Conservation (phyloP, 2,797 vertebrate species). For the Microcaecilia unicolor region DNA sequence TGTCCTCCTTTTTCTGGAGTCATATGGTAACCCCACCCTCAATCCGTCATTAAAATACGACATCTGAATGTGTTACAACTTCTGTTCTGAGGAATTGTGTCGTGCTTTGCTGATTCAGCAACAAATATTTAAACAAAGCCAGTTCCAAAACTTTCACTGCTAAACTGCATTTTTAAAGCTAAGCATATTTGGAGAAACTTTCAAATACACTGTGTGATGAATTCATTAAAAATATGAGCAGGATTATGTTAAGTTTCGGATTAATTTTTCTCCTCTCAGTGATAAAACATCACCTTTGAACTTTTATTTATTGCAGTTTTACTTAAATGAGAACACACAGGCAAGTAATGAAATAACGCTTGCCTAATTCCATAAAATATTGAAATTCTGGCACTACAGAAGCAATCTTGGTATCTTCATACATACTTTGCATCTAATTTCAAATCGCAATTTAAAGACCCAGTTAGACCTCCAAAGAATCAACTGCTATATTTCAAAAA, state of each 20-base stretch:
- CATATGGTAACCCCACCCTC: no score
- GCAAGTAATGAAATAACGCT: slow-evolving; percentile 51
- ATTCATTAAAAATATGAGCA: slow-evolving; percentile 47
- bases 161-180: slow-evolving; percentile 59
- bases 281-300: slow-evolving; percentile 51
- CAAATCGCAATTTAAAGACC: slow-evolving; percentile 21
- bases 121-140: slow-evolving; percentile 44
- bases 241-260: slow-evolving; percentile 55
- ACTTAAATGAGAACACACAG: slow-evolving; percentile 39
- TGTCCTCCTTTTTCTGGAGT: no score
- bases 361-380: slow-evolving; percentile 57
- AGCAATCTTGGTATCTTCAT: slow-evolving; percentile 33
- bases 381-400: slow-evolving; percentile 47
- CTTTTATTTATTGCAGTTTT: slow-evolving; percentile 54
- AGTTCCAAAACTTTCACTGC: slow-evolving; percentile 54
- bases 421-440: slow-evolving; percentile 38
- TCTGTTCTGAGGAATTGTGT: slow-evolving; percentile 46
- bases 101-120: slow-evolving; percentile 34
- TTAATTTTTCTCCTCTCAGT: slow-evolving; percentile 44
- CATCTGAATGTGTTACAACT: slow-evolving; percentile 35
- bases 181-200: slow-evolving; percentile 53
- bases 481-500: no score
- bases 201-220: slow-evolving; percentile 55
- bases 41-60: slow-evolving; percentile 47
- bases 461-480: no score